phyloP scores from a whole-genome alignment of 2,797 vertebrate species.

The Capromys pilorides region DNA sequence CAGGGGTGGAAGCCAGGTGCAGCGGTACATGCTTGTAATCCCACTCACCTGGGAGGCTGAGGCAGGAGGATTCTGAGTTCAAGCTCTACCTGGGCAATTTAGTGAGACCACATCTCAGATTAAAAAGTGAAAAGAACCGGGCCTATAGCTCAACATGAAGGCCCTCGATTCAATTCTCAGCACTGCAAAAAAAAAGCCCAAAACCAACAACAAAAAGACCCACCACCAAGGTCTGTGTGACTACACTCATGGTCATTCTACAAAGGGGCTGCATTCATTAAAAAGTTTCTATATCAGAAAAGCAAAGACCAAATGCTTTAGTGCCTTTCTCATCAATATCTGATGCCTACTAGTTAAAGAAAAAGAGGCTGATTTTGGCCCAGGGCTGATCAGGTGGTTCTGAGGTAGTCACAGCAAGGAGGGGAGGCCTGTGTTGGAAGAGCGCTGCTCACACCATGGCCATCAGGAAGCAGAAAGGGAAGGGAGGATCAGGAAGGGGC shows the following conservation, averaged over 20 bases:
- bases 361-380: background rate
- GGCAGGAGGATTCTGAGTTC: background rate
- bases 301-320: background rate
- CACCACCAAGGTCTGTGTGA: background rate
- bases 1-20: background rate
- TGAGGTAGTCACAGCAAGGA: background rate
- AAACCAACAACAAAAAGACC: background rate
- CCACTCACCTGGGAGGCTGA: background rate
- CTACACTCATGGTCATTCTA: background rate
- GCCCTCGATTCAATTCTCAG: background rate
- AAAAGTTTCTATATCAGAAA: background rate
- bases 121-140: background rate
- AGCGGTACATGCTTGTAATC: background rate
- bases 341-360: background rate
- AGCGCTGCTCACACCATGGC: background rate
- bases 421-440: background rate
- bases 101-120: background rate
- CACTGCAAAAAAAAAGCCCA: background rate
- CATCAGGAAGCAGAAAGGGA: background rate
- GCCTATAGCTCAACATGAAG: background rate
- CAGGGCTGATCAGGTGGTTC: background rate
- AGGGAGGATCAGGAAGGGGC: background rate
- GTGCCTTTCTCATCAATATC: background rate
- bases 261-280: background rate
- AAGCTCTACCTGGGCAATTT: background rate